Base-by-base conservation (phyloP, 2,113 vertebrate genomes). In the Monarcha castaneiventris region DNA sequence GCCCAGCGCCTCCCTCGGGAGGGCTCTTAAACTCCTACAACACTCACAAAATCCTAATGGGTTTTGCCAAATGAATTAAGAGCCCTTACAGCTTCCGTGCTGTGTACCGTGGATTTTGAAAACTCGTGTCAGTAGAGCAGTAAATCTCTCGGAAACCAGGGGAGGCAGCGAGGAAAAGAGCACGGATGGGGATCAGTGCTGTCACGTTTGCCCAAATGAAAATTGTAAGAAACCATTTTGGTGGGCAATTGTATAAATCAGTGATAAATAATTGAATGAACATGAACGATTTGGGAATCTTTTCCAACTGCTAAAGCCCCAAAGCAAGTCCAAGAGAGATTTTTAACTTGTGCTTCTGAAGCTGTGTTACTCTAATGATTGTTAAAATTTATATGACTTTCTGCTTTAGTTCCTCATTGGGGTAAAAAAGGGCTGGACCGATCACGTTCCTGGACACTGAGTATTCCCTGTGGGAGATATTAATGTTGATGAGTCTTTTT, bases 41-140 rank as follows among this genome's bases (percentile, higher is more conserved):
- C 85, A 41, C 86, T 84, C 90, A 91, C 95, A 91, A 86, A 91
- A 77, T 63, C 87, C 55, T 85, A 67, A 90, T 82, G 90, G 62
- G 10, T 39, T 82, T 61, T 94, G 87, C 85, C 85, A 91, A 89
- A 96, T 71, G 84, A 96, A 94, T 97, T 44, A 95, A 97, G 80
- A 73, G 63, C 63, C 77, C 76, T 82, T 43, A 13, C 61, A 35
- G 52, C 73, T 72, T 90, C 87, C 77, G 59, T 58, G 89, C 83
- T 83, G 69, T 21, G 69, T 59, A 4, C n/a, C 0, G 0, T 66
- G 76, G 56, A 68, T 84, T 64, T 84, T 64, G 89, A 89, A 89
- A 84, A 68, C 90, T 79, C 62, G 19, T 61, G 87, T 66, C 93
- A 83, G 46, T 35, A 49, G 33, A 91, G 35, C 81, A 73, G 64